Evolutionary conservation across 2,888 invertebrate species (phyloP).

Genomic region (Netelia inedita): DNA sequence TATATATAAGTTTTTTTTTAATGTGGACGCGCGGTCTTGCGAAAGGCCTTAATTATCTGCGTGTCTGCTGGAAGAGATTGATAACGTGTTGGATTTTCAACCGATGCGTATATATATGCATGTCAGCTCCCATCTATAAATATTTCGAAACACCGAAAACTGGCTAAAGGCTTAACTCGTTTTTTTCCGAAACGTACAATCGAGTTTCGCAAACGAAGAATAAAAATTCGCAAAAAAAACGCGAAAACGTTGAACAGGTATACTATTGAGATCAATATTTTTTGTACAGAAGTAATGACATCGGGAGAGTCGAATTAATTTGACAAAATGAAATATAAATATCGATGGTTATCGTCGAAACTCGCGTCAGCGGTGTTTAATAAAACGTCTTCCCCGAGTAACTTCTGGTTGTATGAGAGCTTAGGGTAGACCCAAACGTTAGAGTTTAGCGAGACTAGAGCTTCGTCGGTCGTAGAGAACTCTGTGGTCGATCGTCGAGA

Average conservation of each 20-base stretch:
- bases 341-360: slow-evolving; percentile 17
- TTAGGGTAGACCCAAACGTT: slow-evolving; percentile 12
- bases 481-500: slow-evolving; percentile 41
- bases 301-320: too few species aligned
- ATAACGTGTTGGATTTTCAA: slow-evolving; percentile 70
- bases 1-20: slow-evolving; percentile 13
- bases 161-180: slow-evolving; percentile 44
- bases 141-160: slow-evolving; percentile 34
- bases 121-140: slow-evolving; percentile 26
- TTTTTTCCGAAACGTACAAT: slow-evolving; percentile 30
- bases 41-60: slow-evolving; percentile 76
- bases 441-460: slow-evolving; percentile 22
- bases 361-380: slow-evolving; percentile 10
- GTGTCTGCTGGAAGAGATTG: slow-evolving; percentile 75
- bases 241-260: too few species aligned
- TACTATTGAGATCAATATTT: too few species aligned
- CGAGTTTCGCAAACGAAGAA: too few species aligned
- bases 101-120: slow-evolving; percentile 32
- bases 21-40: slow-evolving; percentile 57
- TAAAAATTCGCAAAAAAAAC: too few species aligned
- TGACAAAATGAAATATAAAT: too few species aligned
- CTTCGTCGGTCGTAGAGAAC: slow-evolving; percentile 25
- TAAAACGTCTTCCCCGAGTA: neutral
- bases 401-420: neutral
- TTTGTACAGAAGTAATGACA: too few species aligned